Evolutionary conservation across 2,797 vertebrate genomes (phyloP).

Genomic region (Chaunax sp.): DNA sequence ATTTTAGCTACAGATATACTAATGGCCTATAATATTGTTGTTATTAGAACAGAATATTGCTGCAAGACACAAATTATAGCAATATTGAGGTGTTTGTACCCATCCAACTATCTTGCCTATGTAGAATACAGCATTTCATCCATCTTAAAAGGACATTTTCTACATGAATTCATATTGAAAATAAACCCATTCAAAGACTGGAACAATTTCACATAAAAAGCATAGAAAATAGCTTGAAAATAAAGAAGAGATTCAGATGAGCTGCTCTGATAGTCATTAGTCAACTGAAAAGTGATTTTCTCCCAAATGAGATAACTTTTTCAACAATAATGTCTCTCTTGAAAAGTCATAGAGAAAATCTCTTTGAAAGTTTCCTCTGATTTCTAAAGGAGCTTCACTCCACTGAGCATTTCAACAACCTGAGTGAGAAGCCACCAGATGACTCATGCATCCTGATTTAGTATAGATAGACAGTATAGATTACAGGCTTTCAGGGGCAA

Average conservation of each 20-base stretch:
- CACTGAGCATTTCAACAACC: constrained; percentile 56
- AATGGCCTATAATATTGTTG: constrained; percentile 26
- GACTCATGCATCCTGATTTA: constrained; percentile 80
- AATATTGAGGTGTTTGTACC: constrained; percentile 42
- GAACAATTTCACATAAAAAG: constrained; percentile 42
- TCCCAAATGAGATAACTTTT: constrained; percentile 52
- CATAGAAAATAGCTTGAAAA: constrained; percentile 43
- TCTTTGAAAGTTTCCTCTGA: constrained; percentile 58
- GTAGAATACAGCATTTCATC: constrained; percentile 39
- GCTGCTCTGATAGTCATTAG: constrained; percentile 61
- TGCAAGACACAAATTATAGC: constrained; percentile 38
- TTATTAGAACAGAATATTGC: constrained; percentile 43
- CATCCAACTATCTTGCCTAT: constrained; percentile 32
- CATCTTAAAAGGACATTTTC: constrained; percentile 59
- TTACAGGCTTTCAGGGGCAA: constrained; percentile 77
- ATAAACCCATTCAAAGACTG: constrained; percentile 42
- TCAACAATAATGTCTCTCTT: constrained; percentile 55
- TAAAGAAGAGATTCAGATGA: constrained; percentile 51
- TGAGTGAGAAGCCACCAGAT: constrained; percentile 59
- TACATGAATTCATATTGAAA: constrained; percentile 57
- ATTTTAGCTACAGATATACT: constrained; percentile 43
- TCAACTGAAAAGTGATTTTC: constrained; percentile 42
- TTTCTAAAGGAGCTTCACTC: constrained; percentile 70
- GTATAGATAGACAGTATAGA: constrained; percentile 68
- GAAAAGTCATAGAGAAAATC: constrained; percentile 56